Evolutionary conservation across 2,888 invertebrate species (phyloP).

Genomic region (Nipponacmea schrenckii): DNA sequence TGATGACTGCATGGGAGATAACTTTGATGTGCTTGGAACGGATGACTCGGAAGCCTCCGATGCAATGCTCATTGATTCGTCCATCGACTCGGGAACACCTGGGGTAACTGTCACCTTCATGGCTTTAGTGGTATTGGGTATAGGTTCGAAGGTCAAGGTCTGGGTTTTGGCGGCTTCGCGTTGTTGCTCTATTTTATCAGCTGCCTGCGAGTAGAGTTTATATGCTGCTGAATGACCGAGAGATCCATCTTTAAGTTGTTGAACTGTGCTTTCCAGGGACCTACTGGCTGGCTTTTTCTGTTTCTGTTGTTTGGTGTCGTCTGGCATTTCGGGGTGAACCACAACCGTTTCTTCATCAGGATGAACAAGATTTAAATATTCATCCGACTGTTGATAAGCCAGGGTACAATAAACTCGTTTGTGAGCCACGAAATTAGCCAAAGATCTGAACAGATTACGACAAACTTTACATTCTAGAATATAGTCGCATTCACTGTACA

Average conservation of each 20-base stretch:
- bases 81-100: slow-evolving; percentile 8
- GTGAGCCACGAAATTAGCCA: slow-evolving; percentile 89
- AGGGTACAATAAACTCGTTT: slow-evolving; percentile 83
- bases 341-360: slow-evolving; percentile 51
- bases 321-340: slow-evolving; percentile 49
- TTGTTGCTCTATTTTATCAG: slow-evolving; percentile 42
- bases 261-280: slow-evolving; percentile 26
- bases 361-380: slow-evolving; percentile 69
- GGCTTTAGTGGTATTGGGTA: slow-evolving; percentile 48
- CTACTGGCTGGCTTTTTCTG: slow-evolving; percentile 6
- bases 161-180: slow-evolving; percentile 36
- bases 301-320: slow-evolving; percentile 20
- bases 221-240: slow-evolving; percentile 51
- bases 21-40: not conserved
- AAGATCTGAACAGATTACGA: slow-evolving; percentile 84
- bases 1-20: not conserved
- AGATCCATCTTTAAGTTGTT: slow-evolving; percentile 40
- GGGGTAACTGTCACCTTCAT: slow-evolving; percentile 35
- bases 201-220: slow-evolving; percentile 49
- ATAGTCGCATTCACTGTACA: slow-evolving; percentile 86
- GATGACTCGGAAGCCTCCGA: not conserved
- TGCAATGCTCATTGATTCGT: not conserved
- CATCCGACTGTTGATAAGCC: slow-evolving; percentile 30
- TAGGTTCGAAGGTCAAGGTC: slow-evolving; percentile 39
- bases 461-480: slow-evolving; percentile 91